Conservation (phyloP, 2,113 vertebrate species). For the Bos indicus region DNA sequence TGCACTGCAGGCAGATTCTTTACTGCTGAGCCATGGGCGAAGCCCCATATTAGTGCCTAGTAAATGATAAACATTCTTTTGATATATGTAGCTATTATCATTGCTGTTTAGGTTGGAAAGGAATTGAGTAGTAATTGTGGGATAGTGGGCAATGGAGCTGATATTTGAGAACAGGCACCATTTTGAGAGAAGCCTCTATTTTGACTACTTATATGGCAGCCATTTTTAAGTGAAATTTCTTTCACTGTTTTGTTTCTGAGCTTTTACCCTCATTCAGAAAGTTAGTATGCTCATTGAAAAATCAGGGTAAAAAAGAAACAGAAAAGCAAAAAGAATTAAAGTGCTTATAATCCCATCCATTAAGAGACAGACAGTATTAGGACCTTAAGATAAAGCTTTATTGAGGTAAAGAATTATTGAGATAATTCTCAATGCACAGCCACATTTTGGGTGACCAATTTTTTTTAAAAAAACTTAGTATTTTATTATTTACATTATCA, state of each 20-base stretch:
- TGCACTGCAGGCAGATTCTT: neutral
- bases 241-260: neutral
- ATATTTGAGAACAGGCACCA: neutral
- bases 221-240: conserved; percentile 6
- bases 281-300: conserved; percentile 4
- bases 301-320: neutral
- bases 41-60: neutral
- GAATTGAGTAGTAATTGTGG: neutral
- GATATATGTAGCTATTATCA: neutral
- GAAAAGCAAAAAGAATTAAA: conserved; percentile 3
- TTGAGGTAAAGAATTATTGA: neutral
- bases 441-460: neutral
- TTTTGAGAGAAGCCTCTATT: neutral
- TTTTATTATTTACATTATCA: neutral
- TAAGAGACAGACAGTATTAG: neutral
- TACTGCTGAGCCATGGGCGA: neutral
- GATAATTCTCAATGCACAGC: neutral
- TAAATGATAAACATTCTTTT: neutral
- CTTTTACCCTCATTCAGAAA: neutral
- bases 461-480: neutral
- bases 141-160: neutral
- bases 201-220: neutral
- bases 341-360: neutral
- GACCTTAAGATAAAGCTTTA: neutral
- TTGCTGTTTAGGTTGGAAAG: neutral